Evolutionary conservation across 2,888 invertebrate species (phyloP), one percentile per base, ranked within the genome.

Genomic region (Trilocha varians): DNA sequence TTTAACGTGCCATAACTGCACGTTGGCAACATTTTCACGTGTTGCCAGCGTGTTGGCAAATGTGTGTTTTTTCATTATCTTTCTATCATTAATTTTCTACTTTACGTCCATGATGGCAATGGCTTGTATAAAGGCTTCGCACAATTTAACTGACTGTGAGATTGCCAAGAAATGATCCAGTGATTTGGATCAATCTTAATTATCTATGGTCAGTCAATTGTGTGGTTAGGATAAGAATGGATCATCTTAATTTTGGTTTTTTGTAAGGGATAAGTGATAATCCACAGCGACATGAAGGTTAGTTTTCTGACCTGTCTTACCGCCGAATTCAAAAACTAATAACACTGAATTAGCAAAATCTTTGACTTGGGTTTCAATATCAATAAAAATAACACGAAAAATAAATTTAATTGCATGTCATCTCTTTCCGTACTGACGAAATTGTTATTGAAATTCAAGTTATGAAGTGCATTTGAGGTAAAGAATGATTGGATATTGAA

Each of bases 1-100:
- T 56, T 63, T 66, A 64, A 63, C 65, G 70, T 70, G 70, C 69
- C 70, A 72, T 68, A 65, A 66, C 65, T 5, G 38, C 18, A 4
- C 45, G 51, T 38, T 13, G 16, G 18, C 41, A 17, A n/a, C 15
- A 18, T 25, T 11, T 18, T 5, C 9, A 16, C 25, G 25, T 25
- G 25, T 25, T 25, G 25, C 25, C 25, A 25, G 11, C 11, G 5
- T 25, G 25, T 25, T 25, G 25, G 11, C 6, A 9, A 9, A 25
- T 25, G 11, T 25, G 5, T 25, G 25, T 25, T 6, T 9, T 25
- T 25, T 25, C 25, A 4, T 25, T 25, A 11, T 25, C 25, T 6
- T 25, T 25, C 11, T 25, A 9, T 25, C 3, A 11, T 11, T 25
- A 25, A 25, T 25, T 25, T 9, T 25, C 2, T 25, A 25, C 25